phyloP scores from a whole-genome alignment of 2,797 vertebrate genomes.

The Sphaeramia orbicularis region DNA sequence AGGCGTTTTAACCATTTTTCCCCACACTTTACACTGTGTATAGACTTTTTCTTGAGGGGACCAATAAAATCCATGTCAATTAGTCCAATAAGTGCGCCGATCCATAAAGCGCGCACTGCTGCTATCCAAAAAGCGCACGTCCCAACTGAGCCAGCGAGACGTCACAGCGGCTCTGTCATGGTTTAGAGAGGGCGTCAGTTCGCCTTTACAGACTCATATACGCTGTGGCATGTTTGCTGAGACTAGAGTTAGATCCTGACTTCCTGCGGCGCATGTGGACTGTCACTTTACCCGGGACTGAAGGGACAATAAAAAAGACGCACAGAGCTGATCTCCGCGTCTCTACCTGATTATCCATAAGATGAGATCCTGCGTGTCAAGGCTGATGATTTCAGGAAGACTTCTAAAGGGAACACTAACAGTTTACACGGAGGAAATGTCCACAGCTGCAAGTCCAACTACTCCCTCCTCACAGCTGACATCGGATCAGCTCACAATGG shows the following conservation, averaged over 20 bases:
- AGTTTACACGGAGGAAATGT: conserved; percentile 76
- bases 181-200: conserved; percentile 57
- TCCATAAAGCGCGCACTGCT: conserved; percentile 23
- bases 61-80: conserved; percentile 30
- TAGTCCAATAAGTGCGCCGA: conserved; percentile 15
- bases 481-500: conserved; percentile 79
- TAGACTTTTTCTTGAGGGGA: background rate
- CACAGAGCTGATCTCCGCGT: background rate
- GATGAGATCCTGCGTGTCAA: conserved; percentile 50
- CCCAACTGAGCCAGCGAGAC: conserved; percentile 42
- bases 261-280: conserved; percentile 47
- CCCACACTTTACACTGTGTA: too few relatives aligned
- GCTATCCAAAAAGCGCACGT: conserved; percentile 11
- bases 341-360: conserved; percentile 8
- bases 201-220: conserved; percentile 39
- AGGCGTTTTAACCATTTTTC: background rate
- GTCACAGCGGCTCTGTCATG: conserved; percentile 56
- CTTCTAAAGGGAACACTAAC: conserved; percentile 46
- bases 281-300: conserved; percentile 26
- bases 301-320: conserved; percentile 39
- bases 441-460: conserved; percentile 75
- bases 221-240: conserved; percentile 47
- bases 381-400: conserved; percentile 47
- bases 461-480: conserved; percentile 68
- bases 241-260: conserved; percentile 44